Evolutionary conservation across 2,888 invertebrate species (phyloP).

Genomic region (Caenorhabditis sp.): DNA sequence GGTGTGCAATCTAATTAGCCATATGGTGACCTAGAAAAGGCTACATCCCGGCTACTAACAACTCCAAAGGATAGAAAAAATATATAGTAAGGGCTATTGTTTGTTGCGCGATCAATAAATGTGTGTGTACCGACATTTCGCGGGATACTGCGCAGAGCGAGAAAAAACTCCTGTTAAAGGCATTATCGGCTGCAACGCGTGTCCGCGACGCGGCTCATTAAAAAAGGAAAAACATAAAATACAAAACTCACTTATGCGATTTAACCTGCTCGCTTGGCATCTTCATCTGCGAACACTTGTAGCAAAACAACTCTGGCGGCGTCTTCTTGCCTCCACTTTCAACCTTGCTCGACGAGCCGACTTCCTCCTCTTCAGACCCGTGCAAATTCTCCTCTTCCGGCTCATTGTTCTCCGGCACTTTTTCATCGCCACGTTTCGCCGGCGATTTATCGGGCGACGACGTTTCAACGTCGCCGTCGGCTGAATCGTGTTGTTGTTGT

Average conservation of each 20-base stretch:
- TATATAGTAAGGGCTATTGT: too few relatives aligned
- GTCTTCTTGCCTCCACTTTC: neutral
- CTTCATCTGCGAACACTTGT: constrained; percentile 5
- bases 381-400: neutral
- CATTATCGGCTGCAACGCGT: too few relatives aligned
- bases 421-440: neutral
- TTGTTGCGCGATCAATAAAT: too few relatives aligned
- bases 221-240: too few relatives aligned
- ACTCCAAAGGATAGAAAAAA: neutral
- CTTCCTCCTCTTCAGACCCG: neutral
- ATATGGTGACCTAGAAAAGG: too few relatives aligned
- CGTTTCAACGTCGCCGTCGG: neutral
- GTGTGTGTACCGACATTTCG: too few relatives aligned
- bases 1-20: too few relatives aligned
- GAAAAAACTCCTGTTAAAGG: too few relatives aligned
- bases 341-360: neutral
- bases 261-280: constrained; percentile 2
- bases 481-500: neutral
- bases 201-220: too few relatives aligned
- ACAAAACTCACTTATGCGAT: constrained; percentile 27
- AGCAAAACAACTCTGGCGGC: neutral
- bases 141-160: too few relatives aligned
- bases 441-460: neutral
- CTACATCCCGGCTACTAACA: too few relatives aligned
- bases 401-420: neutral